Evolutionary conservation across 1,140 invertebrate species (phyloP), one percentile per base, ranked within the genome.

Genomic region (Batillaria attramentaria): DNA sequence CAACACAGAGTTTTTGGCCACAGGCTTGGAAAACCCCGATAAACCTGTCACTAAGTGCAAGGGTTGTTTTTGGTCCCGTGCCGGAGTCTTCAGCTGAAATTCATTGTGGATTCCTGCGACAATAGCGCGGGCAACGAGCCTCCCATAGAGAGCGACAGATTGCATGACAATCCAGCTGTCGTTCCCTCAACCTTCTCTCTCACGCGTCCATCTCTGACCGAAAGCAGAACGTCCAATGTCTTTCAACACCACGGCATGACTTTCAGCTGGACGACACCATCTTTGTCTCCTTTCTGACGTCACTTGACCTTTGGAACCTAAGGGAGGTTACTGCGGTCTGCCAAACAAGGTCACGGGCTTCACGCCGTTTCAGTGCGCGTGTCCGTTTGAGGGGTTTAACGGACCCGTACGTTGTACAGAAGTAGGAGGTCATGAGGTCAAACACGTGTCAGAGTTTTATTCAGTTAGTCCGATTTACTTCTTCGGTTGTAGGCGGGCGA

Each of bases 1-100:
- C 33, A 75, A 42, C 24, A 65, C 73, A 28, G 69, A 95, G 93
- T 89, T 93, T 90, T 83, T 81, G 74, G 84, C 79, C 24, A 87
- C 74, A 24, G 86, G 85, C 78, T 90, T 90, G 2, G 89, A 89
- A 82, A 89, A 88, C 57, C 90, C 90, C 13, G 88, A 85, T 42
- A 84, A 82, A 13, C 89, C 89, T 35, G 89, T 87, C 24, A 90
- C 87, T 50, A 91, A 86, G 62, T 89, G 89, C 3, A 89, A 62
- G 57, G 85, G 84, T 77, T 89, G 84, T 75, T 83, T 81, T 0
- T 80, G 68, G 77, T 79, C 77, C 72, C 79, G 41, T 41, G 42
- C 10, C 33, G 46, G 46, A 57, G 72, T 46, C 83, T 84, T 87
- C 50, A 86, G 62, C 79, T 88, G 87, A 81, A 88, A 84, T 81